Evolutionary conservation across 2,888 invertebrate genomes (phyloP), one percentile per base, ranked within the genome.

Genomic region (Mesorhabditis spiculigera): DNA sequence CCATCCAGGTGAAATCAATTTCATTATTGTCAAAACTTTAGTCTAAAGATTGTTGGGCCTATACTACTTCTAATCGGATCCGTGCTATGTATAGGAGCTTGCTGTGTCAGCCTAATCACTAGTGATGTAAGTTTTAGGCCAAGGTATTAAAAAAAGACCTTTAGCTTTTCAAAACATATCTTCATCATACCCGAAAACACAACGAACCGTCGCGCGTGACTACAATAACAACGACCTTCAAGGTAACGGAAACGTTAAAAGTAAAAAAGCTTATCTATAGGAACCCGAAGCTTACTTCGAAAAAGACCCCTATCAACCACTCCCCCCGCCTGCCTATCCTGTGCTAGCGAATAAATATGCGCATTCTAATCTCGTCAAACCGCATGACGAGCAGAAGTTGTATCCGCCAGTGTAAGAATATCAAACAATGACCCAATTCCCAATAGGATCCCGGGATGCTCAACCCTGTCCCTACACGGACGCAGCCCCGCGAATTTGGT

Each of bases 291-390:
- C 58, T n/a, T 50, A 50, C 2, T 82, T 81, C 71, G 84, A 85
- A 65, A 81, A 78, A 64, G 75, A 83, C 70, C 86, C 86, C 5
- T 86, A 84, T 69, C 81, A 83, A 71, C 84, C 86, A 10, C 71
- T 85, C 63, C 85, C 85, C 43, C 86, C 86, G 13, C 85, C 83
- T 5, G 80, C 83, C 0, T 81, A 81, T 71, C 79, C 85, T 10
- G 82, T 85, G 16, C 73, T 86, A 4, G 81, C 80, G 68, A 86
- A 86, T 68, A 74, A 71, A n/a, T 81, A 86, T 72, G 86, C 86
- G 4, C 81, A 80, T 65, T 77, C 82, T 4, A 74, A 81, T 16
- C 68, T 84, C 8, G 82, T 83, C 28, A 79, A 79, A 65, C 83
- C 84, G 4, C 81, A 82, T 61, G 80, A 84, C 45, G 86, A 86